These are phyloP conservation scores for Chalcis sispes DNA, from an alignment of 2,888 invertebrate genomes.

Conservation along the genomic window DNA sequence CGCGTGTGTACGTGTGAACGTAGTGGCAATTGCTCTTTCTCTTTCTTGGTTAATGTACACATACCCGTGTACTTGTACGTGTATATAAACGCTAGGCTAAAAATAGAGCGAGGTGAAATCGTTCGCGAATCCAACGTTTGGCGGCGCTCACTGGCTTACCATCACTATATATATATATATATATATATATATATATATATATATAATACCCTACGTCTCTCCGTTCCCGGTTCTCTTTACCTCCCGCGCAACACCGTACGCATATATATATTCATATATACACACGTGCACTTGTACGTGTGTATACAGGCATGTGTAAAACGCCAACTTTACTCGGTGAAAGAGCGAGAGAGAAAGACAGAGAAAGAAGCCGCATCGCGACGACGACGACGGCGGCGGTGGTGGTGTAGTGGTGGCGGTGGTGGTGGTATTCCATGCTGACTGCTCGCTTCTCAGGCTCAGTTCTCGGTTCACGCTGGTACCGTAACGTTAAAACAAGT, in stretches of 20 bases:
- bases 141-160: conserved; percentile 47
- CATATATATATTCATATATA: background rate
- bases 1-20: too few relatives aligned
- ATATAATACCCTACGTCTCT: too few relatives aligned
- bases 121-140: conserved; percentile 33
- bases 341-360: conserved; percentile 8
- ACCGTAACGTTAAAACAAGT: background rate
- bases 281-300: background rate
- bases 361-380: background rate
- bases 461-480: conserved; percentile 38
- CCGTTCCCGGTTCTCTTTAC: background rate
- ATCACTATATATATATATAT: too few relatives aligned
- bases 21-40: too few relatives aligned
- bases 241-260: background rate
- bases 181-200: too few relatives aligned
- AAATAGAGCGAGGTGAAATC: conserved; percentile 34
- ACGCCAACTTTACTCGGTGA: conserved; percentile 6
- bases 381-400: conserved; percentile 2
- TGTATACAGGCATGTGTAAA: conserved; percentile 19
- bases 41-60: too few relatives aligned
- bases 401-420: too few relatives aligned
- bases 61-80: too few relatives aligned
- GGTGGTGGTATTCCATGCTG: too few relatives aligned
- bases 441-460: background rate
- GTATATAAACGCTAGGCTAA: conserved; percentile 18